These are phyloP conservation scores for Nylanderia fulva DNA, from an alignment of 1,140 invertebrate genomes.

Conservation along the genomic window DNA sequence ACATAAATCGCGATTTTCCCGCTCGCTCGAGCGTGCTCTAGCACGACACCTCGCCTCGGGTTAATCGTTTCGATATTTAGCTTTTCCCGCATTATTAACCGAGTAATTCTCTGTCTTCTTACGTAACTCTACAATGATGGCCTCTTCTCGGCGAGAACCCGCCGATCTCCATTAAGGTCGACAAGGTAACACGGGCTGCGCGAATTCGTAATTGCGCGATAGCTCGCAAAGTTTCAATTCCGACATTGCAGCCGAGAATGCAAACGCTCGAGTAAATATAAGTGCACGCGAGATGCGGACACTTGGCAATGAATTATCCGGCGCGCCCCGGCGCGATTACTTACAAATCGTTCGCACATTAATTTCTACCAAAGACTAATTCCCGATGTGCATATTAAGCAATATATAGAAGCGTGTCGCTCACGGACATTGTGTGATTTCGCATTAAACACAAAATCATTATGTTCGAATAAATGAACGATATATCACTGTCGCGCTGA, in stretches of 20 bases:
- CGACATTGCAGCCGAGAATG: background rate
- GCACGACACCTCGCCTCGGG: conserved; percentile 12
- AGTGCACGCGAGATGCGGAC: conserved; percentile 24
- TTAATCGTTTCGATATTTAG: conserved; percentile 56
- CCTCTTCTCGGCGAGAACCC: background rate
- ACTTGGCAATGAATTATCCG: conserved; percentile 18
- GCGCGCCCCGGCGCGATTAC: background rate
- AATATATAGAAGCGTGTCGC: conserved; percentile 37
- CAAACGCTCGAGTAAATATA: conserved; percentile 29
- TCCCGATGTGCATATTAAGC: conserved; percentile 51
- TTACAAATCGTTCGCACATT: conserved; percentile 51
- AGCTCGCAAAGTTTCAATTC: conserved; percentile 32
- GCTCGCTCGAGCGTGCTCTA: conserved; percentile 48
- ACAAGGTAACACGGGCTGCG: background rate
- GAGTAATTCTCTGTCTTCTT: conserved; percentile 21
- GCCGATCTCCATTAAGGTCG: background rate
- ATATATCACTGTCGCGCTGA: conserved; percentile 46
- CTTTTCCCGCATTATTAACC: conserved; percentile 47
- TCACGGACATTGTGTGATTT: conserved; percentile 51
- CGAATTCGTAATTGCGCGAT: conserved; percentile 2
- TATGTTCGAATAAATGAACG: conserved; percentile 60
- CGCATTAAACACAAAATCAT: conserved; percentile 60
- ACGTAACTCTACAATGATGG: conserved; percentile 36
- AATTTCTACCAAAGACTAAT: conserved; percentile 52
- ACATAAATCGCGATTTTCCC: conserved; percentile 51